Conservation (phyloP, 2,797 vertebrate genomes). For the Micropoecilia bifurca region DNA sequence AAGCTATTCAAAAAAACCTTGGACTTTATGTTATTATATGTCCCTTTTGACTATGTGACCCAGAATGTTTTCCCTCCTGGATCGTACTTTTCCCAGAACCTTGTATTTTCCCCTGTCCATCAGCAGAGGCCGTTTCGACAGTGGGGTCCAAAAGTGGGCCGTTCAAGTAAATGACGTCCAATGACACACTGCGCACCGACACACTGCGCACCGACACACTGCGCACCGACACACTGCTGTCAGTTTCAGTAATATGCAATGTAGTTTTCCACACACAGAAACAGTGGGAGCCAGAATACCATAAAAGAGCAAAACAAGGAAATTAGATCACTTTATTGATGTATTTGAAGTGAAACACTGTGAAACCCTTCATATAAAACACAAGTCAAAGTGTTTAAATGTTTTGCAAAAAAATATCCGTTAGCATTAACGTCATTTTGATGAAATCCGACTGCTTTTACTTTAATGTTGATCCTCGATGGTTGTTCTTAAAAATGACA, state of each 20-base stretch:
- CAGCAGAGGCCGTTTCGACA: neutral
- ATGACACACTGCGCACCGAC: neutral
- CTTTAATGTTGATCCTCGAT: too few relatives aligned
- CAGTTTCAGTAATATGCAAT: neutral
- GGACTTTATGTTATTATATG: too few relatives aligned
- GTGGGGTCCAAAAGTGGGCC: neutral
- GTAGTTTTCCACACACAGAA: neutral
- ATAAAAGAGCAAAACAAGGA: neutral
- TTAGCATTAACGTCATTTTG: neutral
- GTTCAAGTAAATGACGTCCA: neutral
- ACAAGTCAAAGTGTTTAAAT: neutral
- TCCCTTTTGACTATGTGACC: neutral
- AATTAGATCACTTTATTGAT: neutral
- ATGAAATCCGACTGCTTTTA: neutral
- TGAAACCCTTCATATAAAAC: neutral
- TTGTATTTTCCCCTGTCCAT: neutral
- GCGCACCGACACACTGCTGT: neutral
- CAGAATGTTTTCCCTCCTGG: neutral
- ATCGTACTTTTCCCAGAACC: neutral
- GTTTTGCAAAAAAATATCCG: neutral
- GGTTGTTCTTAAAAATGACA: neutral
- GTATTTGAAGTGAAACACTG: neutral
- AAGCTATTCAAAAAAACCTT: neutral
- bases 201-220: neutral
- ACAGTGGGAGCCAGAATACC: neutral